Base-by-base conservation (phyloP, 35 echinoderm and acorn worm genomes). In the Ophiothrix spiculata region DNA sequence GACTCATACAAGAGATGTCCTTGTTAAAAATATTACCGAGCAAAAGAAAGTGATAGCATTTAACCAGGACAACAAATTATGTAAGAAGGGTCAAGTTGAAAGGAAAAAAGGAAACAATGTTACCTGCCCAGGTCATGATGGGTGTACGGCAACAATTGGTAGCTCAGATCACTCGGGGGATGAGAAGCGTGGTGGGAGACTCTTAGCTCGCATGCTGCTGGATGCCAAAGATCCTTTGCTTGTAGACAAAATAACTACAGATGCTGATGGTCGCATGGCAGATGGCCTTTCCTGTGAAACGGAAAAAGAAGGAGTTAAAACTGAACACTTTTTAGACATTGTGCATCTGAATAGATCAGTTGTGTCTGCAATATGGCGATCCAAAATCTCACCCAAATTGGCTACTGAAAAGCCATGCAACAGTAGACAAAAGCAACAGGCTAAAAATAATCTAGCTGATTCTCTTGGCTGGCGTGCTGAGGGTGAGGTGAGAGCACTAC, bases 231-330 rank as follows among this genome's bases (percentile, higher is more conserved):
- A n/a, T n/a, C n/a, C n/a, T n/a, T 6, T 81, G 17, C 28, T 0
- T 8, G 56, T 86, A 0, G 69, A 83, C n/a, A 73, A 76, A 23
- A 1, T 86, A 29, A 87, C 83, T n/a, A 86, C 83, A 8, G 84
- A 87, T 54, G 84, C 77, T 8, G 63, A 86, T 81, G 89, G 89
- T 0, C 56, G 83, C 21, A 54, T 77, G 33, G 64, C 64, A 0
- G 31, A 81, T 1, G 89, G 89, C 19, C 33, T 86, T 32, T 40
- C n/a, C 34, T 19, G 63, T 14, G 86, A 86, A 60, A n/a, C 4
- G 21, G 42, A 35, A 45, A 83, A 56, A 15, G 31, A 17, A 38
- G 82, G 54, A 37, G 56, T 74, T 1, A 60, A 84, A 84, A 64
- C 15, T 28, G 36, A 84, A 36, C 82, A 84, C 31, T 84, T 33